Evolutionary conservation across 2,113 vertebrate genomes (phyloP).

Genomic region (Mustela lutreola): DNA sequence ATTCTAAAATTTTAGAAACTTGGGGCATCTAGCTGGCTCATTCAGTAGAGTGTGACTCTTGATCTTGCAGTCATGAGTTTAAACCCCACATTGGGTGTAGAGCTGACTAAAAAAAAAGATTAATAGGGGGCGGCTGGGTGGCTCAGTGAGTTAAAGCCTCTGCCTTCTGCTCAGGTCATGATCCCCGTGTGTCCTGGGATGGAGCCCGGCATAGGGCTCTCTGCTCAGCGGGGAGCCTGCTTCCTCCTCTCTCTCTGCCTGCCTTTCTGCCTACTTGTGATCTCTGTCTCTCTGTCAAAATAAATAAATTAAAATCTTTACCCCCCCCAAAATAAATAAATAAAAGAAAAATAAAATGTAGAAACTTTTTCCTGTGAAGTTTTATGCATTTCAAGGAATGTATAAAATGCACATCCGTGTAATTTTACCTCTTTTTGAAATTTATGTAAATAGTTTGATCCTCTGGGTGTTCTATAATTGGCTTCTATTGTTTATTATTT

Average conservation of each 20-base stretch:
- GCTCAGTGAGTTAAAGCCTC: too few relatives aligned
- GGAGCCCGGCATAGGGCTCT: too few relatives aligned
- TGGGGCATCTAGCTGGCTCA: neutral
- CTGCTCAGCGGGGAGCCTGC: too few relatives aligned
- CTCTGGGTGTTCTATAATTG: neutral
- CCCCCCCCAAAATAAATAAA: neutral
- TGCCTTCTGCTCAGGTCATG: too few relatives aligned
- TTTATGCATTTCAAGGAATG: neutral
- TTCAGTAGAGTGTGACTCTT: neutral
- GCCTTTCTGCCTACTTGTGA: too few relatives aligned
- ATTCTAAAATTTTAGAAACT: slow-evolving; percentile 20
- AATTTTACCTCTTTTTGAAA: slow-evolving; percentile 32
- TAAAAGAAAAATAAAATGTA: neutral
- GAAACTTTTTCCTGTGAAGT: neutral
- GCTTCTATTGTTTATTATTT: neutral
- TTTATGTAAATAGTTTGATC: neutral
- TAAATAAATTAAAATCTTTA: too few relatives aligned
- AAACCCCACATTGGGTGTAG: neutral
- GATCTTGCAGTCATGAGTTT: neutral
- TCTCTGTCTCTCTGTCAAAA: too few relatives aligned
- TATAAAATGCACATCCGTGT: neutral
- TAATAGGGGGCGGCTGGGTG: neutral
- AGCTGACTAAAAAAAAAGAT: neutral
- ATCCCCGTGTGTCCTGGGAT: too few relatives aligned
- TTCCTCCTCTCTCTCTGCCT: too few relatives aligned